Evolutionary conservation across 2,113 vertebrate species (phyloP).

Genomic region (Sylvilagus bachmani): DNA sequence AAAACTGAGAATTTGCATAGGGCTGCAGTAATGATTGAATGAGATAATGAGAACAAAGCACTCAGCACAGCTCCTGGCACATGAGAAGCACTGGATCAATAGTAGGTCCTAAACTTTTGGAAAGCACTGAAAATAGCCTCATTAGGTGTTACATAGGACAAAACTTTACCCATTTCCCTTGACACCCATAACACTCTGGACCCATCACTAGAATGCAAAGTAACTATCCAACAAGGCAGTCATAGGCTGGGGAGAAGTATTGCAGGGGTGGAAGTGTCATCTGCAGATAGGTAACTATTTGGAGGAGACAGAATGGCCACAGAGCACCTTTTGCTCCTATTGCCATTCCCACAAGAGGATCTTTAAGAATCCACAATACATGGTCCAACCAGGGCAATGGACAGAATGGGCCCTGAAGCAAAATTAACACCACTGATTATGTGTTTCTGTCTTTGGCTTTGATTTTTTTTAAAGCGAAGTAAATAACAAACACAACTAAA

Average conservation of each 20-base stretch:
- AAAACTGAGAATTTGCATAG: background rate
- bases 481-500: constrained; percentile 49
- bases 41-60: constrained; percentile 5
- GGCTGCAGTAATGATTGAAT: background rate
- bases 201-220: background rate
- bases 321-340: background rate
- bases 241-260: background rate
- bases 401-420: background rate
- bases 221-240: background rate
- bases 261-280: background rate
- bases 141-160: constrained; percentile 16
- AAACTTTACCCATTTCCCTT: constrained; percentile 37
- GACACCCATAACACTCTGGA: background rate
- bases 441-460: constrained; percentile 30
- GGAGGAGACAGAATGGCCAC: background rate
- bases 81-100: background rate
- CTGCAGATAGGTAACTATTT: background rate
- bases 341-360: background rate
- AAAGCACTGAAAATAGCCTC: constrained; percentile 26
- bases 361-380: background rate
- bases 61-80: background rate
- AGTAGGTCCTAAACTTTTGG: background rate
- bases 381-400: background rate
- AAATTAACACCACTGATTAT: constrained; percentile 54
- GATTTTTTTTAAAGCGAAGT: constrained; percentile 26